phyloP scores from a whole-genome alignment of 2,888 invertebrate genomes.

The Drosophila helvetica region DNA sequence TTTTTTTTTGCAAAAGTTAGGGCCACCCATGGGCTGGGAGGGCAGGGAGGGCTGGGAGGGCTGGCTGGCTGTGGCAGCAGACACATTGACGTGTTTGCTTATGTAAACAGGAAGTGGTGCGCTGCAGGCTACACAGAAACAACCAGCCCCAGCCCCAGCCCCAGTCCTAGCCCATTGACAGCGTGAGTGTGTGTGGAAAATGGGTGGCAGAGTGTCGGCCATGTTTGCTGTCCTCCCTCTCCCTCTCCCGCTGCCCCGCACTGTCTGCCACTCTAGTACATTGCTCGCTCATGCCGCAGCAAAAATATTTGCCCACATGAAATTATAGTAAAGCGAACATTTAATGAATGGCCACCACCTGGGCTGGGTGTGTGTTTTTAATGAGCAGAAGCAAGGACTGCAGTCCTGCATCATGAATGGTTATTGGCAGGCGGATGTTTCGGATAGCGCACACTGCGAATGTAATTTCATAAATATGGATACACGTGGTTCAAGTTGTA shows the following conservation, averaged over 20 bases:
- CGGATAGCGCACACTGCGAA: background rate
- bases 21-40: background rate
- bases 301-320: conserved; percentile 75
- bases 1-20: conserved; percentile 15
- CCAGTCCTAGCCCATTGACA: conserved; percentile 8
- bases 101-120: conserved; percentile 75
- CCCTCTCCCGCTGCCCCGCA: too few relatives aligned
- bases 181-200: background rate
- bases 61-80: conserved; percentile 44
- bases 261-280: conserved; percentile 24
- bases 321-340: conserved; percentile 69
- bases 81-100: conserved; percentile 75
- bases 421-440: conserved; percentile 29
- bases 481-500: background rate
- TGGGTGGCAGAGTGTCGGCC: conserved; percentile 46
- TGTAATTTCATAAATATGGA: background rate
- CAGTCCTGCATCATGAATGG: conserved; percentile 16
- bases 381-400: conserved; percentile 50
- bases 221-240: conserved; percentile 26
- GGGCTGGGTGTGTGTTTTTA: conserved; percentile 45
- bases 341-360: conserved; percentile 71
- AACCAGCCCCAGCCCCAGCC: conserved; percentile 35
- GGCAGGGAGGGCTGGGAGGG: background rate
- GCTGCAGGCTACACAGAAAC: conserved; percentile 62
- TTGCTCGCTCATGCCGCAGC: conserved; percentile 61